These are phyloP conservation scores for Neomicropteryx cornuta DNA, from an alignment of 1,140 invertebrate species.

Conservation along the genomic window DNA sequence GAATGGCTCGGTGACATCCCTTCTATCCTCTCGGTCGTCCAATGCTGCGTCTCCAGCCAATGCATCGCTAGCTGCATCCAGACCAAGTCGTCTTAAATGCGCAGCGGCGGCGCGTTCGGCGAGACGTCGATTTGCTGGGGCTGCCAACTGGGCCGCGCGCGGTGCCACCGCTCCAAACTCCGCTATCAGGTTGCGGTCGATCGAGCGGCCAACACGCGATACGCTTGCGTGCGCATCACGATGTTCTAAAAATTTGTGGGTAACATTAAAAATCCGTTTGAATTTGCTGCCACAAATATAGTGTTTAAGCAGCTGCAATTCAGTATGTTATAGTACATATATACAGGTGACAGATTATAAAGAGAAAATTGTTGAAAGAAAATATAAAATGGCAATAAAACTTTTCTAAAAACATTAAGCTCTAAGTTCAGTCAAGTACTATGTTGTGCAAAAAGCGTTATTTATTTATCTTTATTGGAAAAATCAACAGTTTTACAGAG, in stretches of 20 bases:
- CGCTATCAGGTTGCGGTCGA: conserved; percentile 88
- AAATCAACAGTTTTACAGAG: no score
- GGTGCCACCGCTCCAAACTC: conserved; percentile 84
- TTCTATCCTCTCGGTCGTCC: conserved; percentile 21
- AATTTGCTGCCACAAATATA: conserved; percentile 2
- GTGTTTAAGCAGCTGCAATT: conserved; percentile 1
- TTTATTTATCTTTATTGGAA: no score
- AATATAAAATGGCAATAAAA: neutral
- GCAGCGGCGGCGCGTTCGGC: conserved; percentile 94
- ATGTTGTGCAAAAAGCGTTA: no score
- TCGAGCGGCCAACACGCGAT: conserved; percentile 92
- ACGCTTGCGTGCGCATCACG: conserved; percentile 77
- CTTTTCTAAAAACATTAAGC: neutral
- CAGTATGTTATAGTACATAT: conserved; percentile 7
- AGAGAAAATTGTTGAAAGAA: conserved; percentile 45
- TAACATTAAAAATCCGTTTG: neutral
- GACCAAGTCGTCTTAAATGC: conserved; percentile 90
- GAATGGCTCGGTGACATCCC: conserved; percentile 31
- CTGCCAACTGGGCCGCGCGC: conserved; percentile 75
- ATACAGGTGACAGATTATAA: conserved; percentile 25
- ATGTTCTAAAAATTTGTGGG: conserved; percentile 30
- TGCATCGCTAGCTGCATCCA: conserved; percentile 79
- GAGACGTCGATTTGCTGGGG: conserved; percentile 63
- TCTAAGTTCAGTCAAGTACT: no score
- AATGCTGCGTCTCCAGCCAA: conserved; percentile 41